A percentile compares a stretch with the other conserved stretches of the same genome.
Evolutionary conservation across 1,140 invertebrate genomes (phyloP).

Genomic region (Hesperophylax magnus): DNA sequence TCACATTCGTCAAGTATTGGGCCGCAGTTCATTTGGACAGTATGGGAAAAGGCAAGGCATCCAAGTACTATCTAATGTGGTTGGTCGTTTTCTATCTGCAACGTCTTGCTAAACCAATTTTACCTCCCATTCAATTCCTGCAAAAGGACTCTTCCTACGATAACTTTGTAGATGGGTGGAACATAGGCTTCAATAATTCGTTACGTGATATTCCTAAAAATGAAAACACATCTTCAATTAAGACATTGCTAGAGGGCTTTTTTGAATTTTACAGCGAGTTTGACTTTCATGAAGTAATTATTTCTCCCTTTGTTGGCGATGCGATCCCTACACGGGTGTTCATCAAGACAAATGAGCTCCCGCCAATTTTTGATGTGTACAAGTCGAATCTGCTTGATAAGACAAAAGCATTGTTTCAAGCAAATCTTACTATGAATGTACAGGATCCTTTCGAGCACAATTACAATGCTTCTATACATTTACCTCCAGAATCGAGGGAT

Average conservation of each 20-base stretch:
- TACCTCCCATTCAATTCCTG: constrained; percentile 76
- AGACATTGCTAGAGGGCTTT: constrained; percentile 67
- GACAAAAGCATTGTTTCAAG: constrained; percentile 58
- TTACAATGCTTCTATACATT: constrained; percentile 65
- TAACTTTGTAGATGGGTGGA: constrained; percentile 63
- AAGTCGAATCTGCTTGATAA: constrained; percentile 56
- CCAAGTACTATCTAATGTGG: constrained; percentile 76
- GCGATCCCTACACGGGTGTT: constrained; percentile 49
- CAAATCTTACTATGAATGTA: constrained; percentile 63
- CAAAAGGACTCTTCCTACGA: constrained; percentile 57
- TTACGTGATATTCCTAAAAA: constrained; percentile 51
- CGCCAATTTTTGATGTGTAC: constrained; percentile 56
- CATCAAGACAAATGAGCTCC: neutral
- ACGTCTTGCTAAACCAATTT: constrained; percentile 71
- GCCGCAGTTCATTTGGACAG: constrained; percentile 69
- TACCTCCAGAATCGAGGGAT: constrained; percentile 38
- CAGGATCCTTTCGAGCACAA: constrained; percentile 69
- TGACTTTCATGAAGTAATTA: constrained; percentile 64
- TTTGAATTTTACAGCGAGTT: constrained; percentile 69
- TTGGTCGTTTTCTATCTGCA: constrained; percentile 78
- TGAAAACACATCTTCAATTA: constrained; percentile 58
- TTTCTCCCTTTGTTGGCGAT: constrained; percentile 68
- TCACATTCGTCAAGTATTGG: constrained; percentile 81
- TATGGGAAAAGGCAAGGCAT: constrained; percentile 66
- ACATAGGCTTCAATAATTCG: constrained; percentile 62